Conservation (phyloP, 2,113 vertebrate species). For the Ceyx melanurus region DNA sequence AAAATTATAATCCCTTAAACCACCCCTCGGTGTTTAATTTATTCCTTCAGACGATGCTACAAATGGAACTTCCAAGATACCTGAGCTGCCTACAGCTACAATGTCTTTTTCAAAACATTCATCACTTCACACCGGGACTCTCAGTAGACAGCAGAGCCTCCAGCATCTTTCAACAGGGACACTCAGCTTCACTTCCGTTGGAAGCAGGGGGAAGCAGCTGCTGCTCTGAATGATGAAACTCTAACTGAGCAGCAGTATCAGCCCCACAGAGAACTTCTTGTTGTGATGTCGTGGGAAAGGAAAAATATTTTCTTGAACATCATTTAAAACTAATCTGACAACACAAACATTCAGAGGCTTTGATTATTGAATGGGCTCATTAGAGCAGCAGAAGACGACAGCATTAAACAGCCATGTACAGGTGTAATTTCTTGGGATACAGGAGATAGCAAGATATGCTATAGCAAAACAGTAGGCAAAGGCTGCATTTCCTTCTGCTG, state of each 20-base stretch:
- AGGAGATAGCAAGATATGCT: neutral
- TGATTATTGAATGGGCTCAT: neutral
- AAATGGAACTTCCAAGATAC: neutral
- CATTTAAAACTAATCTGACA: slow-evolving; percentile 11
- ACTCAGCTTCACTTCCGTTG: neutral
- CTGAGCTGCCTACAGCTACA: neutral
- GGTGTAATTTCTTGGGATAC: neutral
- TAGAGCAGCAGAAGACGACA: neutral
- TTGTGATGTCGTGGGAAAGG: neutral
- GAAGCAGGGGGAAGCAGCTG: neutral
- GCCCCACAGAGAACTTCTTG: neutral
- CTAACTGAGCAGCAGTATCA: neutral
- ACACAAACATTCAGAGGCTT: neutral
- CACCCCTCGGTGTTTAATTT: rapidly evolving
- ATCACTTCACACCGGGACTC: neutral
- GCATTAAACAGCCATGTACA: neutral
- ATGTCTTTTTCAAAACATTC: neutral
- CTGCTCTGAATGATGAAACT: neutral
- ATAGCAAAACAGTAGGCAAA: neutral
- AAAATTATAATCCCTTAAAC: too few species aligned
- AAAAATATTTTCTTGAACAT: slow-evolving; percentile 13
- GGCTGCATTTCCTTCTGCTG: neutral
- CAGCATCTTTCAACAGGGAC: neutral
- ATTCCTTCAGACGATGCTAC: neutral
- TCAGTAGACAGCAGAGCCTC: neutral